Conservation (phyloP, 2,113 vertebrate genomes). For the Procavia capensis region DNA sequence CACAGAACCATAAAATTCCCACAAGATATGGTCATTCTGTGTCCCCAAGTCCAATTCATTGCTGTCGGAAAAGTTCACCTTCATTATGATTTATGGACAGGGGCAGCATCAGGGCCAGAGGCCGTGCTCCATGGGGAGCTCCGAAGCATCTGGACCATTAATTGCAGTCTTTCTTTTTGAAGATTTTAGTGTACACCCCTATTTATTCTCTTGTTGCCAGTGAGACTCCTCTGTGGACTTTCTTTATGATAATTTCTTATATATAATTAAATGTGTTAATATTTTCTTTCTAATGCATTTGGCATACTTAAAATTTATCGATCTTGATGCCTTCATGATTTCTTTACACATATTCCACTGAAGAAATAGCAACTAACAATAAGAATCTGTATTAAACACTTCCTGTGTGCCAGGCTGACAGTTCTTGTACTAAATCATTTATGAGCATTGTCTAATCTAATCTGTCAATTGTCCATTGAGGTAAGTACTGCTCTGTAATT, state of each 20-base stretch:
- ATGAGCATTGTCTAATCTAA: neutral
- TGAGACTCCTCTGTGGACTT: neutral
- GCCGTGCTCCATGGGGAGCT: too few species aligned
- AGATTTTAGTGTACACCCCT: too few species aligned
- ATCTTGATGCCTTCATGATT: neutral
- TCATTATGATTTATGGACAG: too few species aligned
- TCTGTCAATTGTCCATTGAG: neutral
- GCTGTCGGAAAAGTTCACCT: too few species aligned
- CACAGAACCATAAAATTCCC: too few species aligned
- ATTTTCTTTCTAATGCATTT: constrained; percentile 48
- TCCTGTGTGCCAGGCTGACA: neutral
- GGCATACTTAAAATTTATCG: neutral
- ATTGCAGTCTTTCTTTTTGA: too few species aligned
- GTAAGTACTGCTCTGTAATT: neutral
- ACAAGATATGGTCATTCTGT: too few species aligned
- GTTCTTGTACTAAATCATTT: neutral
- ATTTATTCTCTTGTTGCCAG: too few species aligned
- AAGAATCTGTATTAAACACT: neutral
- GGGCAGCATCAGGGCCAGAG: too few species aligned
- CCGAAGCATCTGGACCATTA: too few species aligned
- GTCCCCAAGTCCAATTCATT: too few species aligned
- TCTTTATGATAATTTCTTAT: constrained; percentile 42
- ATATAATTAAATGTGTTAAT: constrained; percentile 47
- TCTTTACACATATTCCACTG: neutral
- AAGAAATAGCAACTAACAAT: neutral